Base-by-base conservation (phyloP, 2,797 vertebrate species). In the Loriculus beryllinus region DNA sequence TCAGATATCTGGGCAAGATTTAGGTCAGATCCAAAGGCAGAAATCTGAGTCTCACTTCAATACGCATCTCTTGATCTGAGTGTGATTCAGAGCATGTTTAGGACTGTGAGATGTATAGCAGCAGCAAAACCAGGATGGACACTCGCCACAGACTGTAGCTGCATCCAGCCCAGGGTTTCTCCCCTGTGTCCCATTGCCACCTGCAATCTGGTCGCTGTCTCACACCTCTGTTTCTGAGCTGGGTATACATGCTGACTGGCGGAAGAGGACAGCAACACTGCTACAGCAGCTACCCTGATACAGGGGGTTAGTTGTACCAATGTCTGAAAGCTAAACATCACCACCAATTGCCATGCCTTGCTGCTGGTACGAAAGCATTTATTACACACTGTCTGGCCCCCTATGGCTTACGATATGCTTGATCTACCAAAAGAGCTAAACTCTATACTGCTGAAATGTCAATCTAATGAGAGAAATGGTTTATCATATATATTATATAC, bases 191-290 rank as follows among this genome's bases (percentile, higher is more conserved):
- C 43, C 40, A 17, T 1, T 57, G 52, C 39, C 28, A 15, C 28
- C 52, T 62, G 31, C 48, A 47, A 25, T 20, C 25, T 14, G 40
- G 47, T 31, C 0, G 3, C 35, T 9, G 49, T 31, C 52, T 75
- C 48, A 35, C 31, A 10, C 40, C 48, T 74, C 25, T 45, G 29
- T n/a, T 85, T 78, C 42, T 0, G 3, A 88, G 70, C 40, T 57
- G 3, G 3, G 4, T 14, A 4, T 23, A 43, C 0, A 0, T 29
- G 48, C 48, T 68, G 52, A 62, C 28, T n/a, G 69, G 22, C 4
- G 20, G 48, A 54, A 76, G 52, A 76, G 72, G 43, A 63, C 33
- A 48, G 10, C 21, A 59, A 8, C 0, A 3, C 33, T 43, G 47
- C 57, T 75, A 31, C 37, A 26, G 72, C 59, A 49, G 21, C 14